A percentile compares a stretch with the other conserved stretches of the same genome.
Conservation (phyloP, 2,888 invertebrate genomes). For the Dasypogon diadema region DNA sequence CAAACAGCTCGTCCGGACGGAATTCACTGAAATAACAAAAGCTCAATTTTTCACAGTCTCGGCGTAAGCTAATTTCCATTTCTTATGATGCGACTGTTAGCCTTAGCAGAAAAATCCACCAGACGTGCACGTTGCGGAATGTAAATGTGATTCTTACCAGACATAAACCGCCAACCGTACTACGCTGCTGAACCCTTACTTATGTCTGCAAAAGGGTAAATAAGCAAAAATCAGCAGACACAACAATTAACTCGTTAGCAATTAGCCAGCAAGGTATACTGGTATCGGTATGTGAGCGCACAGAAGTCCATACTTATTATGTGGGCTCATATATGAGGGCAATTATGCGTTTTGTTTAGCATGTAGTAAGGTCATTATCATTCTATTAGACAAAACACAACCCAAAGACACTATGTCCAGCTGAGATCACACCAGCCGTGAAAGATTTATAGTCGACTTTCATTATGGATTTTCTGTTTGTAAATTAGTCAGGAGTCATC, state of each 20-base stretch:
- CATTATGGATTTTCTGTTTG: background rate
- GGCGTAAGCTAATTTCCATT: slow-evolving; percentile 44
- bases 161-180: slow-evolving; percentile 28
- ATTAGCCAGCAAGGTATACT: slow-evolving; percentile 38
- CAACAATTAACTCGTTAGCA: slow-evolving; percentile 46
- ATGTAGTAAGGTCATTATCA: slow-evolving; percentile 31
- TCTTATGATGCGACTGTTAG: slow-evolving; percentile 1
- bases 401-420: slow-evolving; percentile 36
- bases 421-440: slow-evolving; percentile 39
- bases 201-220: slow-evolving; percentile 21
- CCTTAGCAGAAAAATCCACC: background rate
- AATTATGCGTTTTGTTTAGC: slow-evolving; percentile 47
- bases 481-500: slow-evolving; percentile 19
- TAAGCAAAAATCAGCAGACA: slow-evolving; percentile 46
- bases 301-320: slow-evolving; percentile 31
- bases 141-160: slow-evolving; percentile 42
- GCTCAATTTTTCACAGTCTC: slow-evolving; percentile 5
- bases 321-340: slow-evolving; percentile 24
- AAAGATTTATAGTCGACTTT: slow-evolving; percentile 37
- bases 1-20: background rate
- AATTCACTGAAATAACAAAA: slow-evolving; percentile 26
- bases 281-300: slow-evolving; percentile 16
- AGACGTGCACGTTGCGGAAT: slow-evolving; percentile 39
- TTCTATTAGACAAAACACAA: slow-evolving; percentile 39
- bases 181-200: slow-evolving; percentile 20